phyloP scores from a whole-genome alignment of 2,888 invertebrate genomes.

The Pogonocherus hispidulus region DNA sequence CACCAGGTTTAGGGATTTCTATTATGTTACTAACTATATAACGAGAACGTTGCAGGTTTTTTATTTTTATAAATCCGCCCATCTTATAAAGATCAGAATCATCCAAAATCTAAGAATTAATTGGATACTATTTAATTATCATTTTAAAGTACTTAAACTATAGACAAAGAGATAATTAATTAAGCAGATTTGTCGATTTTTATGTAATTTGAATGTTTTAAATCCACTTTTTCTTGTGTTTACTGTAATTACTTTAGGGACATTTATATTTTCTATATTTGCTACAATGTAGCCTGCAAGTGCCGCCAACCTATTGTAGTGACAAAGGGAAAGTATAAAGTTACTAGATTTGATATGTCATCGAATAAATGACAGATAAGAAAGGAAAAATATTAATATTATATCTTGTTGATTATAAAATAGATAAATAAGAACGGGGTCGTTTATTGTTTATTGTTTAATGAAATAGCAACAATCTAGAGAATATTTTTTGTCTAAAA shows the following conservation, averaged over 20 bases:
- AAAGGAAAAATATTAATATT: background rate
- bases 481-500: conserved; percentile 18
- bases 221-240: no score
- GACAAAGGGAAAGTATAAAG: background rate
- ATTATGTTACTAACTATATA: conserved; percentile 25
- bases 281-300: background rate
- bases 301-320: background rate
- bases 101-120: background rate
- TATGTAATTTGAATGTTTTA: no score
- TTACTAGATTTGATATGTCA: conserved; percentile 34
- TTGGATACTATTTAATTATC: background rate
- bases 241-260: no score
- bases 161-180: background rate
- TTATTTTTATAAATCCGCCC: conserved; percentile 6
- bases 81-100: background rate
- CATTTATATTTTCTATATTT: background rate
- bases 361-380: conserved; percentile 15
- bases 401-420: conserved; percentile 12
- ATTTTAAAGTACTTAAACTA: background rate
- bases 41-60: background rate
- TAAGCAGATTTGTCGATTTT: background rate
- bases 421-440: conserved; percentile 8
- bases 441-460: conserved; percentile 16
- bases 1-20: conserved; percentile 33
- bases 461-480: conserved; percentile 14